Percentiles rank a stretch among this genome's conserved stretches.
These are phyloP conservation scores for Tupaia chinensis DNA, from an alignment of 2,113 vertebrate genomes.

Conservation along the genomic window DNA sequence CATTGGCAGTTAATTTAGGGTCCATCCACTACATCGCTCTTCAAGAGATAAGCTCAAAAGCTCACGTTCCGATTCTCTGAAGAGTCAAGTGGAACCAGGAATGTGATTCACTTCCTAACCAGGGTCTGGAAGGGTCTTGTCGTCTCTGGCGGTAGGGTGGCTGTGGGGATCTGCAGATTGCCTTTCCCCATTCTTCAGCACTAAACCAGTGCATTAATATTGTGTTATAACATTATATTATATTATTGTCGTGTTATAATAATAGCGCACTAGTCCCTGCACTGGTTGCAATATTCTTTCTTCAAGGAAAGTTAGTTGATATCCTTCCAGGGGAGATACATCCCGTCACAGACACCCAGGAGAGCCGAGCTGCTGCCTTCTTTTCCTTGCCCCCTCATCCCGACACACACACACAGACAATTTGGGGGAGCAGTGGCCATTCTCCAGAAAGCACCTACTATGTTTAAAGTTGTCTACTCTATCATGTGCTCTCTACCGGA, in stretches of 20 bases:
- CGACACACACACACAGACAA: not conserved
- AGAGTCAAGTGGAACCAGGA: not conserved
- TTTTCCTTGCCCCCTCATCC: too few relatives aligned
- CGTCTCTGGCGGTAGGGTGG: rapidly evolving
- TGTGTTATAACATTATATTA: too few relatives aligned
- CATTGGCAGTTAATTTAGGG: not conserved
- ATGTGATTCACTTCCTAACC: not conserved
- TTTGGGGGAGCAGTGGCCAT: not conserved
- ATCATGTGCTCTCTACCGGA: not conserved
- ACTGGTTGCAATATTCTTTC: not conserved
- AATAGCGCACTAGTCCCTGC: too few relatives aligned
- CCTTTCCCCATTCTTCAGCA: not conserved
- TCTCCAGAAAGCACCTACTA: not conserved
- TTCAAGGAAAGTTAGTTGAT: not conserved
- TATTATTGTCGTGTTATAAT: too few relatives aligned
- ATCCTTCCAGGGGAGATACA: not conserved
- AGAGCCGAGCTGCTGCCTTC: not conserved
- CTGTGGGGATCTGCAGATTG: rapidly evolving
- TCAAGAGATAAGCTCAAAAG: not conserved
- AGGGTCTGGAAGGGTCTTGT: not conserved
- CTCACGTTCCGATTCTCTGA: not conserved
- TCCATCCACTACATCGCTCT: not conserved
- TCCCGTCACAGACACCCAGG: not conserved
- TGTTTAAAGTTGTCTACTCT: not conserved
- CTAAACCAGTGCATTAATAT: not conserved